Conservation (phyloP, 2,797 vertebrate species). For the Scyliorhinus canicula region DNA sequence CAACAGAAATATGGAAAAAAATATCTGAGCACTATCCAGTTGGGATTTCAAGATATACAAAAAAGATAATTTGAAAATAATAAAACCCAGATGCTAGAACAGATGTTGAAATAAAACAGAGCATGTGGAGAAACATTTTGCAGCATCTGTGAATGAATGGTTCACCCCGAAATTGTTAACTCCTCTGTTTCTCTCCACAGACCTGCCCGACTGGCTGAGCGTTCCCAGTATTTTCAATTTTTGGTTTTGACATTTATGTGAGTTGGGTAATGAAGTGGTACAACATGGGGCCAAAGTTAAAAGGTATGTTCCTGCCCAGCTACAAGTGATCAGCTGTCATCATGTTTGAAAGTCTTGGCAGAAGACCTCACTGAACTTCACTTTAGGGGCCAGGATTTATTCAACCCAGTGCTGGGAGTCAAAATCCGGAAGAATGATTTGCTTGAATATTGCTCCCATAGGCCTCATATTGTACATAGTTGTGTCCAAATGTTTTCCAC, state of each 20-base stretch:
- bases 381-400: neutral
- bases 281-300: neutral
- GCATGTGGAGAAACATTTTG: neutral
- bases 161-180: neutral
- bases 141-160: neutral
- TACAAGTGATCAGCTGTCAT: neutral
- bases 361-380: neutral
- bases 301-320: neutral
- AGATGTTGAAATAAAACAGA: neutral
- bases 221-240: neutral
- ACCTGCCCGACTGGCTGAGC: neutral
- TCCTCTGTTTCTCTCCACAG: neutral
- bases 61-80: neutral
- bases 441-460: neutral
- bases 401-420: neutral
- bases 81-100: neutral
- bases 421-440: neutral
- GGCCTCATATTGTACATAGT: neutral
- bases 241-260: neutral
- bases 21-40: neutral
- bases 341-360: neutral
- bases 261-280: neutral
- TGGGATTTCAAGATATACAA: neutral
- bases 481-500: neutral
- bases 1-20: conserved; percentile 10